phyloP scores from a whole-genome alignment of 2,888 invertebrate species.

The Papilio protenor region DNA sequence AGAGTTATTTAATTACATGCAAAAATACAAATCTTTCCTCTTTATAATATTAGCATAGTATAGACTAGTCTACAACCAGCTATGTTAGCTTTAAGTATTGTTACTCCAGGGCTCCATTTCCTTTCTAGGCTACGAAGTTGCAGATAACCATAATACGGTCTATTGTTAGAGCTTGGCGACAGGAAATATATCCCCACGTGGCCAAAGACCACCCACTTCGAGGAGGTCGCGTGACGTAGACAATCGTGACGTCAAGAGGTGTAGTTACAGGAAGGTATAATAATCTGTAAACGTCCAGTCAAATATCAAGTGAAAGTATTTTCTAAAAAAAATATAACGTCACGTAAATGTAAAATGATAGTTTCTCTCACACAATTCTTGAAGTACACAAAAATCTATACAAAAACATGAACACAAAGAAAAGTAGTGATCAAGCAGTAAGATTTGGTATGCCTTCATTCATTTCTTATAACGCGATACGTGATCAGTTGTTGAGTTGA shows the following conservation, averaged over 20 bases:
- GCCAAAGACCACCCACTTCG: constrained; percentile 21
- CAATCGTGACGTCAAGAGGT: not conserved
- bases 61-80: not conserved
- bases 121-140: not conserved
- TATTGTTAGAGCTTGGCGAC: constrained; percentile 21
- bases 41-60: too few relatives aligned
- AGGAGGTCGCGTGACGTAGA: not conserved
- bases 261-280: not conserved
- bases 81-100: not conserved
- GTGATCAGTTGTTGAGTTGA: not conserved
- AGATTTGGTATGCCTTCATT: not conserved
- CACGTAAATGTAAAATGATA: constrained; percentile 10
- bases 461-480: constrained; percentile 9
- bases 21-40: too few relatives aligned
- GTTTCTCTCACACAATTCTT: constrained; percentile 5
- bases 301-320: constrained; percentile 10
- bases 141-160: constrained; percentile 18
- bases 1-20: too few relatives aligned
- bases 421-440: not conserved
- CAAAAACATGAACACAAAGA: constrained; percentile 14
- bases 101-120: not conserved
- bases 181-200: constrained; percentile 33
- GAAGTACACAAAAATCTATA: constrained; percentile 11
- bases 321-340: not conserved
- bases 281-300: not conserved